Evolutionary conservation across 2,888 invertebrate species (phyloP), one percentile per base, ranked within the genome.

Genomic region (Cynaeus angustus): DNA sequence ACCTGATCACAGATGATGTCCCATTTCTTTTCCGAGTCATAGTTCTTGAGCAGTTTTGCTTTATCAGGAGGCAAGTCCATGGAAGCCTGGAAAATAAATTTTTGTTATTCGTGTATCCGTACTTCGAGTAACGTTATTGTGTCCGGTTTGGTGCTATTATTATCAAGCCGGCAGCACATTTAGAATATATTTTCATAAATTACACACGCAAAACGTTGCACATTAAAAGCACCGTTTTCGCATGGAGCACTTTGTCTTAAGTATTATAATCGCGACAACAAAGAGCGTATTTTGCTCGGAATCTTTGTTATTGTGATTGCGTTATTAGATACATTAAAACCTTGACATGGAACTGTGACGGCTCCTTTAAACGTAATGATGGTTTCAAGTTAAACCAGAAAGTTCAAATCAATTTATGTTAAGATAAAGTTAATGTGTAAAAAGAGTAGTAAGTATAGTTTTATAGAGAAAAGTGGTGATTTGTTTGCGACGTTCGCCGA

Each of bases 41-140:
- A 99, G 85, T 94, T 95, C 80, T 95, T 94, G 74, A 97, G 88
- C 38, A 98, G 90, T 87, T 98, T 98, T 80, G 98, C 97, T 87
- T 99, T 99, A 87, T 99, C 99, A 33, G 99, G 97, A 14, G 99
- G 99, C 77, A 99, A 88, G 86, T 99, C 99, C 98, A 99, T 99
- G 71, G 97, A 97, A 61, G 96, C 96, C 98, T 99, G 89, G 5
- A 91, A 91, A 80, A 59, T 33, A 33, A 9, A 33, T 33, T 33
- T 33, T n/a, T 33, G 33, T 33, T 33, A 33, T 28, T 28, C 28
- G 28, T 28, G 28, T 5, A 28, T 28, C 7, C 28, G 7, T 2
- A 33, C 12, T 13, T 6, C 5, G 12, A n/a, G 41, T 41, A 41
- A 46, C 46, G 46, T 46, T 46, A 46, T 9, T 21, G 14, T 21